phyloP scores from a whole-genome alignment of 2,888 invertebrate species.

The Leptogaster cylindrica region DNA sequence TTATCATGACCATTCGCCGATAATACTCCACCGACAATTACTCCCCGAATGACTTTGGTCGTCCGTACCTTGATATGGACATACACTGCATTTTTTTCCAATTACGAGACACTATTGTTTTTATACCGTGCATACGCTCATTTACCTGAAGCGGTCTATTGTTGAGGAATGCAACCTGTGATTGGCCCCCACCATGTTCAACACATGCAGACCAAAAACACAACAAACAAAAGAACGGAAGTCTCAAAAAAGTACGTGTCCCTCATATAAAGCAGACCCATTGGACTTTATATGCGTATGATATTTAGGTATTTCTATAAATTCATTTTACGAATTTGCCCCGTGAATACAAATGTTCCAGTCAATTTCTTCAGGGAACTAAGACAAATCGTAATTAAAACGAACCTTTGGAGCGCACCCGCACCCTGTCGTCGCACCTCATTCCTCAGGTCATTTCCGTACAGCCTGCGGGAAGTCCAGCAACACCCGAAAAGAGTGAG shows the following conservation, averaged over 20 bases:
- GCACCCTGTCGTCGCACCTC: background rate
- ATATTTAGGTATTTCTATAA: constrained; percentile 47
- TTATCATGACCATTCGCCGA: too few species aligned
- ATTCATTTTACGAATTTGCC: constrained; percentile 40
- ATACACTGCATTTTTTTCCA: constrained; percentile 17
- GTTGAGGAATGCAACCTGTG: constrained; percentile 13
- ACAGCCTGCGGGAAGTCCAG: constrained; percentile 2
- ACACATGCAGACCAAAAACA: constrained; percentile 39
- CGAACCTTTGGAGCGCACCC: background rate
- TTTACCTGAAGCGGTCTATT: background rate
- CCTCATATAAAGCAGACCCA: constrained; percentile 33
- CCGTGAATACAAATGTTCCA: constrained; percentile 42
- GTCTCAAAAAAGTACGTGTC: constrained; percentile 45
- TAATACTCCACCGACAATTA: background rate
- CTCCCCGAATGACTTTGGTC: constrained; percentile 8
- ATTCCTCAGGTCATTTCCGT: constrained; percentile 7
- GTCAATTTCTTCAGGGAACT: constrained; percentile 14
- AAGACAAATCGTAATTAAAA: constrained; percentile 25
- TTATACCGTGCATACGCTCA: background rate
- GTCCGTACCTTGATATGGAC: constrained; percentile 7
- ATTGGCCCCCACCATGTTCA: background rate
- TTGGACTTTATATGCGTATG: constrained; percentile 41
- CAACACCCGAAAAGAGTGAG: too few species aligned
- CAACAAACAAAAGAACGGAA: constrained; percentile 47
- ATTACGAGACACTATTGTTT: constrained; percentile 22